These are phyloP conservation scores for Pygoscelis antarcticus DNA, from an alignment of 2,113 vertebrate species.

Conservation along the genomic window DNA sequence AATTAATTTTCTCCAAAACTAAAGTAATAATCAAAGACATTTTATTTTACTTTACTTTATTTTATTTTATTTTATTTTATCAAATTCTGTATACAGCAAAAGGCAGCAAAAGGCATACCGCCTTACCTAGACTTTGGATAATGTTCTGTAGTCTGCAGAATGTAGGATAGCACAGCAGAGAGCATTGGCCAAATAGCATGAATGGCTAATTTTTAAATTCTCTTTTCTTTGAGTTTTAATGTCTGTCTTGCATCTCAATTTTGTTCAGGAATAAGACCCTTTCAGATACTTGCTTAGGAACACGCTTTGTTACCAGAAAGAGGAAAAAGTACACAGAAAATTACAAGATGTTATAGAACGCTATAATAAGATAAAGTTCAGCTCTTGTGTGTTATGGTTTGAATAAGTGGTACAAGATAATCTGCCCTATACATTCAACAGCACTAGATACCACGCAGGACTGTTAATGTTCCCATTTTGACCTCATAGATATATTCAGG, in stretches of 20 bases:
- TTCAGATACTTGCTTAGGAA: neutral
- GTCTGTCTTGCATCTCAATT: neutral
- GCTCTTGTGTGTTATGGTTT: neutral
- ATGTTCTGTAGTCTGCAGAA: neutral
- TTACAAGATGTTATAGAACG: neutral
- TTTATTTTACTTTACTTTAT: neutral
- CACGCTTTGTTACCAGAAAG: neutral
- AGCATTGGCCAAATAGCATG: neutral
- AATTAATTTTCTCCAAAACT: neutral
- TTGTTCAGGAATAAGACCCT: neutral
- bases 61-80: neutral
- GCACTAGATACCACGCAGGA: neutral
- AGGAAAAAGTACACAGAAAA: neutral
- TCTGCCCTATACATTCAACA: neutral
- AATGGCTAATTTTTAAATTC: neutral
- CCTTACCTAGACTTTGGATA: neutral
- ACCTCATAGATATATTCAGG: constrained; percentile 15
- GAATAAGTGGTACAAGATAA: neutral
- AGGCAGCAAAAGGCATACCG: neutral
- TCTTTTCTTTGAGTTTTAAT: neutral
- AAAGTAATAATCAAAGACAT: neutral
- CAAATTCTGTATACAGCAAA: neutral
- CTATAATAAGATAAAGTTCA: neutral
- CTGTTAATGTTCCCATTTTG: constrained; percentile 23
- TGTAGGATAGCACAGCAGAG: neutral